Evolutionary conservation across 1,140 invertebrate species (phyloP), one percentile per base, ranked within the genome.

Genomic region (Mesaphorura yosii): DNA sequence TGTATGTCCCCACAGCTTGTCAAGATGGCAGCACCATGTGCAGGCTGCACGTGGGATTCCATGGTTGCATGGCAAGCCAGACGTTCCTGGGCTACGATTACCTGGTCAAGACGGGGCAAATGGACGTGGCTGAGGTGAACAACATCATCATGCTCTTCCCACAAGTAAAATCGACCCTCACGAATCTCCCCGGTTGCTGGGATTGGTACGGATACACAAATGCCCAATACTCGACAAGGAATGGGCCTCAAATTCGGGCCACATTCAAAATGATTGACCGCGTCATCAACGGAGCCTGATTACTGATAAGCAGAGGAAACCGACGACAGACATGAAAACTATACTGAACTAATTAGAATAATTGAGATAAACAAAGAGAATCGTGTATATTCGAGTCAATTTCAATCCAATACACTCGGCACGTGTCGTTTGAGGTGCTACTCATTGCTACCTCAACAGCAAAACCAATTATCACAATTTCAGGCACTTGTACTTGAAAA

Each of bases 71-170:
- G 19, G 62, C 65, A 58, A 64, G 64, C 34, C 59, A 63, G 66
- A 25, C 38, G 25, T 37, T 48, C 5, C 14, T 59, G 23, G 53
- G 51, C 6, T 37, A 50, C 27, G 49, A 48, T n/a, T 73, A 66
- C 58, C 66, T 65, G 1, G 62, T 54, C 17, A 65, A 69, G 34
- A 60, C 63, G 10, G 70, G 70, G 2, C 71, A 71, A 46, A 64
- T 69, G 23, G 70, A 71, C 51, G 69, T 70, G 1, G 70, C 67
- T 15, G 71, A 73, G 50, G 41, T 67, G 22, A 73, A 73, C 49
- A 64, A 70, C 61, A 69, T 72, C 49, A 68, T 73, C 46, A 64
- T 72, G 14, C 49, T 73, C 1, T 72, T 70, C 61, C 71, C 71
- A 4, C 71, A 73, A 60, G 65, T 63, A 10, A 58, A 59, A 14